Base-by-base conservation (phyloP, 2,113 vertebrate genomes). In the Gavialis gangeticus region DNA sequence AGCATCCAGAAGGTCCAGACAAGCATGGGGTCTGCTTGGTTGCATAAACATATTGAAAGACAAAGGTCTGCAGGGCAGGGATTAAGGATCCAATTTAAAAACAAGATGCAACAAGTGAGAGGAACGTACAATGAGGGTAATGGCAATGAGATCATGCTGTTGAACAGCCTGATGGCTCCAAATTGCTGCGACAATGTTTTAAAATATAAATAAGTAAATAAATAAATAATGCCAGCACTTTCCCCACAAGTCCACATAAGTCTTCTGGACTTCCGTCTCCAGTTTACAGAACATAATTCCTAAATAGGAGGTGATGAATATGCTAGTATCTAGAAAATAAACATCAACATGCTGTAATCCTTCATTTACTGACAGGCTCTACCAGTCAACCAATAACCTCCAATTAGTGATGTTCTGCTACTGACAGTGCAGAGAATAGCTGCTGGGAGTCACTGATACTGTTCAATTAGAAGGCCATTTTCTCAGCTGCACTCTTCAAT, bases 391-490 rank as follows among this genome's bases (percentile, higher is more conserved):
- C 60, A 67, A 75, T 5, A 85, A n/a, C 64, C 28, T 92, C 75
- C 87, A 87, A 82, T 95, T 93, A 94, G 76, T 62, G 92, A 95
- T 79, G 59, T 75, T 55, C 60, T 54, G 64, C 62, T 22, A 71
- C 18, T 79, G 91, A 88, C 85, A 87, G 90, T 75, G 79, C 22
- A 16, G 73, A 76, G 34, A 58, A 54, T 56, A 95, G 90, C 92
- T 80, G 84, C 86, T 93, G 94, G 94, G 85, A 85, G 67, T 88
- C 91, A 59, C 87, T 81, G 77, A 79, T 93, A 88, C 91, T 79
- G 60, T 93, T 97, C 92, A 91, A 94, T 96, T 95, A 96, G 86
- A 95, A 92, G 89, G 71, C 64, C 87, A 89, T 96, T 95, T 97
- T 93, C 93, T 91, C 95, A 96, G 96, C 89, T 96, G 93, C 85